phyloP scores from a whole-genome alignment of 2,888 invertebrate species.

The Latrodectus elegans region DNA sequence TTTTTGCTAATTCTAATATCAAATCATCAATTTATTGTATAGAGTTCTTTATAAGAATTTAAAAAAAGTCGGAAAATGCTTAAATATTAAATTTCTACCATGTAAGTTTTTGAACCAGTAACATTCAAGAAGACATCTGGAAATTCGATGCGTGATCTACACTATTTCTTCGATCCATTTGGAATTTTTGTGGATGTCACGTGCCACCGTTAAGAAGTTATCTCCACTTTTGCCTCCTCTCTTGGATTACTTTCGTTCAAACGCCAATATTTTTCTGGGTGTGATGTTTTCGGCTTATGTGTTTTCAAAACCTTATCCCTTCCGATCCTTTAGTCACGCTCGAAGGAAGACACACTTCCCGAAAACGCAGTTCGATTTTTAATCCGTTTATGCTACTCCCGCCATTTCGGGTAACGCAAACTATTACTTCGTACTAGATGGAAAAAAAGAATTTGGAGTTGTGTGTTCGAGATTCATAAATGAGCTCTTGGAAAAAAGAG shows the following conservation, averaged over 20 bases:
- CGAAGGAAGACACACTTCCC: slow-evolving; percentile 11
- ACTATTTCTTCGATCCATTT: slow-evolving; percentile 6
- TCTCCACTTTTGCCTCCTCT: slow-evolving; percentile 12
- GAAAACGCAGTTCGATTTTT: slow-evolving; percentile 13
- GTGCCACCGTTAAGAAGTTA: slow-evolving; percentile 25
- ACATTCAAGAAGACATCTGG: not conserved
- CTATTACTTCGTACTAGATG: not conserved
- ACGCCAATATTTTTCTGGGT: slow-evolving; percentile 49
- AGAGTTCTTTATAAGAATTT: too few relatives aligned
- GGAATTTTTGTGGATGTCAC: slow-evolving; percentile 44
- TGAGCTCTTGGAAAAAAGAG: too few relatives aligned
- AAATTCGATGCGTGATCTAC: slow-evolving; percentile 48
- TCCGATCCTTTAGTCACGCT: slow-evolving; percentile 50
- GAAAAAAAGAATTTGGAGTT: not conserved
- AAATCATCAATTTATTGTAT: too few relatives aligned
- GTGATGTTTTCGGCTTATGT: slow-evolving; percentile 45
- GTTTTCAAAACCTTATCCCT: slow-evolving; percentile 23
- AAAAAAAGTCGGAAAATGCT: too few relatives aligned
- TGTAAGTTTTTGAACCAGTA: not conserved
- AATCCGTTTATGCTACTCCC: slow-evolving; percentile 11
- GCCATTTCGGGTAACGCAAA: not conserved
- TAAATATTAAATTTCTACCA: too few relatives aligned
- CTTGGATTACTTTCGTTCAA: slow-evolving; percentile 34
- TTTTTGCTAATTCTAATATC: too few relatives aligned
- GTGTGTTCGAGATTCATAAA: not conserved